These are phyloP conservation scores for Malurus cyaneus DNA, from an alignment of 2,113 vertebrate species.

Conservation along the genomic window DNA sequence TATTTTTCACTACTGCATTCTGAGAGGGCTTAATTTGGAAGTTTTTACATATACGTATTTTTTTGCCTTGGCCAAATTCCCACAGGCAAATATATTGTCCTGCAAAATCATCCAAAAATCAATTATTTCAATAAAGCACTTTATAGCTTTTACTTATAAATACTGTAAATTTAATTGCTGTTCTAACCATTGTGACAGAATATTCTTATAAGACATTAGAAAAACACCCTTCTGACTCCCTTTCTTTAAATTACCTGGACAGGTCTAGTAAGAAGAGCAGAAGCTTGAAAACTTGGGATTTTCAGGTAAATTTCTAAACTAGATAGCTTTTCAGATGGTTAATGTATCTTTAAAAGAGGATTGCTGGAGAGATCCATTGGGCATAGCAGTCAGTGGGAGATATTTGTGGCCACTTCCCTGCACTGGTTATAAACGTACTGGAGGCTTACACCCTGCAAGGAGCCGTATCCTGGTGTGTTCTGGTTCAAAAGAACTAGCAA, in stretches of 20 bases:
- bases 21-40: neutral
- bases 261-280: neutral
- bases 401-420: neutral
- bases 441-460: neutral
- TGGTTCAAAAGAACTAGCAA: neutral
- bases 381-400: neutral
- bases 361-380: neutral
- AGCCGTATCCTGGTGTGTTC: neutral
- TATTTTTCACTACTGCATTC: neutral
- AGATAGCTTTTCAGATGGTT: neutral
- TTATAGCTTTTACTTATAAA: neutral
- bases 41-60: neutral
- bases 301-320: neutral
- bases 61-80: neutral
- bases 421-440: neutral
- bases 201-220: neutral
- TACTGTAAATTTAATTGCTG: neutral
- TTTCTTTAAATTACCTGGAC: neutral
- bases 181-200: neutral
- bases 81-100: neutral
- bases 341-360: neutral
- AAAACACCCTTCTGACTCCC: neutral
- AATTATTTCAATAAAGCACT: neutral
- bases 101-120: neutral
- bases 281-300: neutral